phyloP scores from a whole-genome alignment of 2,888 invertebrate genomes.

The Plagiodera versicolora region DNA sequence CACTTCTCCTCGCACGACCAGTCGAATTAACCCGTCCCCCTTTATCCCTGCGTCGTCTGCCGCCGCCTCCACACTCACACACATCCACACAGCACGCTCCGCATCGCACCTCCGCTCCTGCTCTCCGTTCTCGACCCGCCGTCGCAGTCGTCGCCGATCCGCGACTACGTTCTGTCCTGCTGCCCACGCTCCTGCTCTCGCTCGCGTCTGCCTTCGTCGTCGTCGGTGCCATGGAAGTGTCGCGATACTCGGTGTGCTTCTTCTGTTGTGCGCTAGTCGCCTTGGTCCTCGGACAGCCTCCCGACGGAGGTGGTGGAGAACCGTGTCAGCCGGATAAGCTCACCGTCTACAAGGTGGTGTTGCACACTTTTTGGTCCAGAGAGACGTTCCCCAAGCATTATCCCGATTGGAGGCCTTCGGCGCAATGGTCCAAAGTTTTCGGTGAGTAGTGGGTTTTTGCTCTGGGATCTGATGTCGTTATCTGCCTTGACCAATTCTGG shows the following conservation, averaged over 20 bases:
- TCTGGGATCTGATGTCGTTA: too few relatives aligned
- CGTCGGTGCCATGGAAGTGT: too few relatives aligned
- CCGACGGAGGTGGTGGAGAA: slow-evolving; percentile 42
- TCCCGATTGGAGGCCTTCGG: slow-evolving; percentile 90
- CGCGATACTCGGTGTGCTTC: slow-evolving; percentile 25
- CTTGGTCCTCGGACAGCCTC: slow-evolving; percentile 17
- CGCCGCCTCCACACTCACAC: too few relatives aligned
- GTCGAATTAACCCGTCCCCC: too few relatives aligned
- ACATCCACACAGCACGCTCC: too few relatives aligned
- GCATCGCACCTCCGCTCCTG: too few relatives aligned
- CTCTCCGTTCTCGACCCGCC: slow-evolving; percentile 27
- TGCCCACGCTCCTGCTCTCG: background rate
- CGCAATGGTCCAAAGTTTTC: slow-evolving; percentile 90
- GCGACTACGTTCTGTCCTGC: slow-evolving; percentile 19
- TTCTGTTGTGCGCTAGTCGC: slow-evolving; percentile 21
- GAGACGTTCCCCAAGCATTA: slow-evolving; percentile 91
- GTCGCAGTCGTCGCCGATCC: slow-evolving; percentile 29
- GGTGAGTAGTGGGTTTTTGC: slow-evolving; percentile 64
- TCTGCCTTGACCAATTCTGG: too few relatives aligned
- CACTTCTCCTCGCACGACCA: too few relatives aligned
- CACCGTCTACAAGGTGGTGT: slow-evolving; percentile 84
- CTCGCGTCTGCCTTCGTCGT: slow-evolving; percentile 11
- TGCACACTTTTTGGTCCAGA: slow-evolving; percentile 90
- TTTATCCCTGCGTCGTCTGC: too few relatives aligned
- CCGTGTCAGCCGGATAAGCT: slow-evolving; percentile 79